Base-by-base conservation (phyloP, 2,888 invertebrate species). In the Anarsia innoxiella region DNA sequence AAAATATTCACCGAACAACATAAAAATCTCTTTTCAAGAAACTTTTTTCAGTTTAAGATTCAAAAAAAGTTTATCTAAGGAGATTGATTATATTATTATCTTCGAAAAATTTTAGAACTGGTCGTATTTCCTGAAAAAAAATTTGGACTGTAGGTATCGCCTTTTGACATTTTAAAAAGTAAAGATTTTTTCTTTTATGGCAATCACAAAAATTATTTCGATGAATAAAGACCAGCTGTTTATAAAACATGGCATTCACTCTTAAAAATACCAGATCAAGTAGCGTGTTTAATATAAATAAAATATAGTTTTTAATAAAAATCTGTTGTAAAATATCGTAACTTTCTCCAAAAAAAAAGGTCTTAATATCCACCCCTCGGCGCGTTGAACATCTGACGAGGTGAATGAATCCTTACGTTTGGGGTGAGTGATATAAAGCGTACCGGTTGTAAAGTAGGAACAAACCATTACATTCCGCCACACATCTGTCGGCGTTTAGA, bases 401-500 rank as follows among this genome's bases (percentile, higher is more conserved):
- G 80, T 78, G 80, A 83, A 82, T 79, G 82, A 74, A 80, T 77
- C 68, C 66, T 64, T 51, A 49, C 45, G 44, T 64, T 68, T 48
- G 76, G 74, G 73, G 75, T 72, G 73, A 74, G 52, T 75, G 77
- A 74, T 80, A 80, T 74, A 74, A 77, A 80, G 73, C 77, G 73
- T 25, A 12, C 13, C 12, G 32, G 13, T 34, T 61, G 69, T 74
- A 76, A 70, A 76, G 69, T 77, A 67, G 70, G 69, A 59, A 56
- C 75, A 66, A n/a, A n/a, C n/a, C 63, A 79, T 79, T 80, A 83
- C 79, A 84, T 84, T 79, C 83, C 83, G 71, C 66, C 77, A 83
- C 79, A 82, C 83, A 84, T 82, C 83, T 84, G 83, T 83, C 80
- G 76, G 73, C 66, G 76, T 74, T 79, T 79, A 82, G 80, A 79